Conservation (phyloP, 2,888 invertebrate species). For the Pterostichus niger region DNA sequence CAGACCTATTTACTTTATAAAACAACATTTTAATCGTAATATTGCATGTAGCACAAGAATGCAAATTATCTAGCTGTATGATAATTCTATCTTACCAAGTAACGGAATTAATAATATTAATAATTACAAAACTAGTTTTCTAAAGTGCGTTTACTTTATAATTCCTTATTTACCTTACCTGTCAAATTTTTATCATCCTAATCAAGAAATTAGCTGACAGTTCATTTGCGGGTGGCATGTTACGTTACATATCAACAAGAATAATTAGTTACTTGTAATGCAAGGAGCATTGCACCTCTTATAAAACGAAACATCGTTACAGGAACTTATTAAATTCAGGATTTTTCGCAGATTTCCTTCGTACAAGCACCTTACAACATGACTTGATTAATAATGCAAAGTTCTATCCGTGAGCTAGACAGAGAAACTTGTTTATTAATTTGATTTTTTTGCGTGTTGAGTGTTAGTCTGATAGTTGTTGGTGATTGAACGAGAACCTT, state of each 20-base stretch:
- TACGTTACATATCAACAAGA: conserved; percentile 7
- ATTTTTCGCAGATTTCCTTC: conserved; percentile 29
- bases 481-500: not conserved
- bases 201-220: not conserved
- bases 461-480: not conserved
- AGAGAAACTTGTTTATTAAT: conserved; percentile 26
- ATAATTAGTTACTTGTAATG: conserved; percentile 14
- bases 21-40: too few relatives aligned
- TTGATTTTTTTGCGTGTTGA: not conserved
- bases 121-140: not conserved
- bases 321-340: conserved; percentile 15
- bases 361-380: conserved; percentile 16
- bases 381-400: conserved; percentile 40
- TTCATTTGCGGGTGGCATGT: conserved; percentile 33
- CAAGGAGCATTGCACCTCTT: conserved; percentile 10
- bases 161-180: not conserved
- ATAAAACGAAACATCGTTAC: conserved; percentile 27
- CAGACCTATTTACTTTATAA: too few relatives aligned
- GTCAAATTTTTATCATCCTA: too few relatives aligned
- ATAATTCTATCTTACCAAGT: not conserved
- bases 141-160: not conserved
- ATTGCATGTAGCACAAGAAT: not conserved
- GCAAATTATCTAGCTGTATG: not conserved
- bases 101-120: not conserved
- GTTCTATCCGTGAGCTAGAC: not conserved